Evolutionary conservation across 1,140 invertebrate genomes (phyloP).

Genomic region (Diorhabda carinulata): DNA sequence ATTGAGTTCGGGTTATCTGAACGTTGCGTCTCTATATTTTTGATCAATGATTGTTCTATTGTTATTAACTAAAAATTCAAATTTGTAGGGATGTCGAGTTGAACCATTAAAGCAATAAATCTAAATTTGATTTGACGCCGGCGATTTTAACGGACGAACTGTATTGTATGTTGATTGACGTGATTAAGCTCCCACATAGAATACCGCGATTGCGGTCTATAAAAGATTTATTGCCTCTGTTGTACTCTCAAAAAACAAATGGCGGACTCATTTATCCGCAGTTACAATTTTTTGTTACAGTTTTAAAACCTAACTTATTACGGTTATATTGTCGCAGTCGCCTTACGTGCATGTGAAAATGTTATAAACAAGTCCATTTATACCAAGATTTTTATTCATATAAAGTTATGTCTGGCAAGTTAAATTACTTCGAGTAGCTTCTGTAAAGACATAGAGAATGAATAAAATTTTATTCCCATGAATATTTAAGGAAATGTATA

Average conservation of each 20-base stretch:
- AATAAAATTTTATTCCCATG: too few species aligned
- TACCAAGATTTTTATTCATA: too few species aligned
- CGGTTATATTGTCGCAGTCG: background rate
- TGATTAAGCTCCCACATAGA: conserved; percentile 18
- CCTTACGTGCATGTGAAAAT: background rate
- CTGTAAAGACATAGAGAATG: too few species aligned
- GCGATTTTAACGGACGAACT: conserved; percentile 10
- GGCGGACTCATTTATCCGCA: background rate
- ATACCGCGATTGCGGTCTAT: conserved; percentile 7
- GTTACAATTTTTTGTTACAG: background rate
- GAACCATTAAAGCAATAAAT: conserved; percentile 16
- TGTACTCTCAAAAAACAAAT: conserved; percentile 4
- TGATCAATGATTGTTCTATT: too few species aligned
- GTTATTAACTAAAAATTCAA: too few species aligned
- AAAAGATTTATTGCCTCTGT: conserved; percentile 16
- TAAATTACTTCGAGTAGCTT: too few species aligned
- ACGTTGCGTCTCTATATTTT: too few species aligned
- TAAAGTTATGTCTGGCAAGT: too few species aligned
- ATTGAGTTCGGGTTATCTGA: too few species aligned
- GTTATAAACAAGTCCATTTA: too few species aligned
- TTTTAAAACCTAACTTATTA: background rate
- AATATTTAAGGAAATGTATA: too few species aligned
- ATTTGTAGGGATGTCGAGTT: too few species aligned
- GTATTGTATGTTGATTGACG: conserved; percentile 21
- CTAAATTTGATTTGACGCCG: conserved; percentile 8